Conservation (phyloP, 2,113 vertebrate species). For the Tricholaema leucomelas region DNA sequence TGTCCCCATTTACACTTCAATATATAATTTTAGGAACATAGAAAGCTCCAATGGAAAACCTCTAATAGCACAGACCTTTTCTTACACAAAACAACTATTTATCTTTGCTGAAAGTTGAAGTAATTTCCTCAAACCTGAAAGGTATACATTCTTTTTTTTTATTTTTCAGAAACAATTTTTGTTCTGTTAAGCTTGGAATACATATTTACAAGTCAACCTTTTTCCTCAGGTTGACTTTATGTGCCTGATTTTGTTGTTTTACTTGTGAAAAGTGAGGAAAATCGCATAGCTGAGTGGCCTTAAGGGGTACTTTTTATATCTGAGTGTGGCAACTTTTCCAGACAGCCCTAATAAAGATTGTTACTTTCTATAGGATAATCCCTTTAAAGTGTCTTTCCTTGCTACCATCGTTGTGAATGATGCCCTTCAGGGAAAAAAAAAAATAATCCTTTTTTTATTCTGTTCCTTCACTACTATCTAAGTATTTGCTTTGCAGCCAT, state of each 20-base stretch:
- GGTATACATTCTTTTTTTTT: not conserved
- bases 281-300: not conserved
- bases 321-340: not conserved
- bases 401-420: not conserved
- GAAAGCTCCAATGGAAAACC: not conserved
- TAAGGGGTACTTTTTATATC: not conserved
- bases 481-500: slow-evolving; percentile 20
- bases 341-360: not conserved
- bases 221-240: not conserved
- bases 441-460: not conserved
- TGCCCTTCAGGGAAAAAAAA: not conserved
- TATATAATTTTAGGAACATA: not conserved
- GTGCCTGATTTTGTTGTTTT: not conserved
- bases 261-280: not conserved
- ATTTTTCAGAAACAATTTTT: not conserved
- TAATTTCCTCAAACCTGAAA: not conserved
- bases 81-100: not conserved
- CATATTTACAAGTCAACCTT: not conserved
- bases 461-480: not conserved
- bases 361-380: not conserved
- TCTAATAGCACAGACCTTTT: not conserved
- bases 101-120: not conserved
- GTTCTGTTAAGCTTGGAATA: not conserved
- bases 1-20: not conserved
- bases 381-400: not conserved